Base-by-base conservation (phyloP, 2,113 vertebrate genomes). In the Hippocampus mohnikei region DNA sequence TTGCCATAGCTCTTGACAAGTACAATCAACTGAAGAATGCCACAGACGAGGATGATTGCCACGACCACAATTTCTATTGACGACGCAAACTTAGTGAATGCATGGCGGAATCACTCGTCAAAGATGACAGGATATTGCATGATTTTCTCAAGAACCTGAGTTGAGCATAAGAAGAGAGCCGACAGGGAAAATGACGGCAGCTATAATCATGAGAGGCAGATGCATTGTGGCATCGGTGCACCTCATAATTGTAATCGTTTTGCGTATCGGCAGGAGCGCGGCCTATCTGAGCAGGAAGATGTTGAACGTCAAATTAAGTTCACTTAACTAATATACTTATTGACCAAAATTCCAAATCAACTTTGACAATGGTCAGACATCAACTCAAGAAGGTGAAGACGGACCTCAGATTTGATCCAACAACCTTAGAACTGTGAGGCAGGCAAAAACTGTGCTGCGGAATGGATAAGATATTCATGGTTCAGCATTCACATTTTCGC, bases 121-220 rank as follows among this genome's bases (percentile, higher is more conserved):
- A 67, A 69, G 42, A 74, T 81, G 79, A 84, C 82, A 85, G 70
- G 61, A 69, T 61, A 77, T 70, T 9, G 52, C 52, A n/a, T 3
- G 7, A 53, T 2, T 80, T 79, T 80, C 70, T 76, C 72, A 82
- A 74, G 83, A 84, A 67, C n/a, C 15, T 15, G 16, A 58, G 27
- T 86, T 84, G 82, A 80, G 23, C 79, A 84, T 83, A 66, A 84
- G 72, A 84, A 85, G 71, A 3, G 52, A 56, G 77, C 78, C 75
- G 70, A 81, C 72, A 64, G 71, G n/a, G 71, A 60, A 53, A 69
- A 44, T 70, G 67, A 78, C 71, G 27, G 70, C 40, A 60, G 73
- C 41, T 67, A 23, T 68, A 52, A 74, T 46, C 56, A 67, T 20
- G 40, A 66, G 67, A 27, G 40, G 40, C 40, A 61, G 53, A 66